Evolutionary conservation across 2,888 invertebrate genomes (phyloP).

Genomic region (Morinoia aosen): DNA sequence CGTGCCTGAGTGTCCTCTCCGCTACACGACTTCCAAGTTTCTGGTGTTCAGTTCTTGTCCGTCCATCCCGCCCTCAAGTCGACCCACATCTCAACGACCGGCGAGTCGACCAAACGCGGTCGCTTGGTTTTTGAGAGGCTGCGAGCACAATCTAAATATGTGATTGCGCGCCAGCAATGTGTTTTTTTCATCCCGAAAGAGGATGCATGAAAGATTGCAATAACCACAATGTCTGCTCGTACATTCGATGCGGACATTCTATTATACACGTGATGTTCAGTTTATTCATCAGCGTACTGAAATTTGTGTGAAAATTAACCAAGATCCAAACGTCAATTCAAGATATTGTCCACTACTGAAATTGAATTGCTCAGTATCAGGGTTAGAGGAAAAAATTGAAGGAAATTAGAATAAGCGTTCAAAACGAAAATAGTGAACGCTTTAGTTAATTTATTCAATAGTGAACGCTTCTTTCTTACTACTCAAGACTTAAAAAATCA

Average conservation of each 20-base stretch:
- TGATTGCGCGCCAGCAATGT: not conserved
- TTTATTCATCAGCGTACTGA: not conserved
- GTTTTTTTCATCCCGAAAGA: not conserved
- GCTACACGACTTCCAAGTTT: constrained; percentile 29
- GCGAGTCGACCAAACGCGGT: not conserved
- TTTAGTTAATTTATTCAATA: too few relatives aligned
- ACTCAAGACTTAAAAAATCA: too few relatives aligned
- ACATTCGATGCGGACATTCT: not conserved
- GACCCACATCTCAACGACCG: constrained; percentile 4
- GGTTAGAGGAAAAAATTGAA: not conserved
- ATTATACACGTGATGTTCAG: not conserved
- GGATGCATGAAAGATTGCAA: not conserved
- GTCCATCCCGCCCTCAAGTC: not conserved
- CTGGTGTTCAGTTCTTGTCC: not conserved
- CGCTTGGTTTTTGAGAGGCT: not conserved
- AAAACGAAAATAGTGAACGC: too few relatives aligned
- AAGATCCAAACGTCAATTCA: not conserved
- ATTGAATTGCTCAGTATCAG: not conserved
- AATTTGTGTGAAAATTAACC: not conserved
- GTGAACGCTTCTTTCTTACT: too few relatives aligned
- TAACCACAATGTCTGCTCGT: not conserved
- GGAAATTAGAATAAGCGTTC: too few relatives aligned
- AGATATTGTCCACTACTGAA: not conserved
- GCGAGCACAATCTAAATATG: not conserved
- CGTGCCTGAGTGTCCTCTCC: constrained; percentile 35